Evolutionary conservation across 37 sponge, comb jelly and placozoan species (phyloP), one percentile per base, ranked within the genome.

Genomic region (Beroe ovata): DNA sequence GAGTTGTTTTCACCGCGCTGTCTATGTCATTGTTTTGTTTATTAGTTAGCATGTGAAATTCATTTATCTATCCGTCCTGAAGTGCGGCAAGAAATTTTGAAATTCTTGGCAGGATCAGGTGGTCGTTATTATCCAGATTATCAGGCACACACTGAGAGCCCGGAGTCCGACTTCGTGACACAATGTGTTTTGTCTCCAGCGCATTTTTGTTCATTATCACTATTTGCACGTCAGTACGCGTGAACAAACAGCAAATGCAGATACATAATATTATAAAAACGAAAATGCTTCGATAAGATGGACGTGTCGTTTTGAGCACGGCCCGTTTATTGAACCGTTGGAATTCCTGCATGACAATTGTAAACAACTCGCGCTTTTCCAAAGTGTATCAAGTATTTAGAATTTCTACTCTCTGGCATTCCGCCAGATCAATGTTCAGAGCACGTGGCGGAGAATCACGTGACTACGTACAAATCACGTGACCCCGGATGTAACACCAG

Each of bases 281-380:
- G n/a, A 47, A 16, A 47, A 66, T 66, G 69, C 34, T 66, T 66
- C 69, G 69, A 66, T 66, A 66, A 66, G 69, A 66, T 66, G 69
- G 34, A 66, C 69, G 69, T 37, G 11, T 66, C 32, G 69, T 8
- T 16, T 11, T 14, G 33, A 66, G 69, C 69, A 29, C 30, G 69
- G n/a, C n/a, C 34, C 69, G 69, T 32, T 26, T 66, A 34, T 30
- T 66, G 35, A 29, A 66, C 25, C 69, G 30, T 29, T 66, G 69
- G 69, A 66, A 66, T 66, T 66, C 69, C 69, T 66, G 69, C 69
- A 66, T 30, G 69, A 25, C 69, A 66, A 66, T 11, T 29, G 69
- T 66, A 66, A 66, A 66, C 69, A 66, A 66, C 8, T 29, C 25
- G 29, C 69, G 69, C 6, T 66, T 66, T 66, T 66, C 32, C 36